These are phyloP conservation scores for Ophioninae sp. DNA, from an alignment of 2,888 invertebrate species.

Conservation along the genomic window DNA sequence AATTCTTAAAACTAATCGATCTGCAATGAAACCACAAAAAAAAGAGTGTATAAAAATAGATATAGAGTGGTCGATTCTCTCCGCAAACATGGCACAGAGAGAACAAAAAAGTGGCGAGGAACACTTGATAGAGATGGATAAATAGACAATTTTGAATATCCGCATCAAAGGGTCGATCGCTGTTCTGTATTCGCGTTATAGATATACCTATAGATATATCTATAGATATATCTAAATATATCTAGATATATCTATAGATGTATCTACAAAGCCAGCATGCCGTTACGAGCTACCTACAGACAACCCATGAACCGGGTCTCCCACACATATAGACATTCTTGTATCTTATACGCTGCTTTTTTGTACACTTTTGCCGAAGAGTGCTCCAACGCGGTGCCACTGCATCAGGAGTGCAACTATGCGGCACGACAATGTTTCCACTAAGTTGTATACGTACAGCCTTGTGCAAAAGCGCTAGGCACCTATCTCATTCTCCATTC, in stretches of 20 bases:
- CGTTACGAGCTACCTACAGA: slow-evolving; percentile 39
- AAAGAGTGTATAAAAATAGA: slow-evolving; percentile 23
- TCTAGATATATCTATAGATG: no score
- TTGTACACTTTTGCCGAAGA: slow-evolving; percentile 67
- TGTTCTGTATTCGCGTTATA: slow-evolving; percentile 20
- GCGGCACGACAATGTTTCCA: slow-evolving; percentile 3
- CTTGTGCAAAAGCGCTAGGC: neutral
- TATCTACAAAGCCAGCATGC: no score
- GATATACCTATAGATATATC: slow-evolving; percentile 1
- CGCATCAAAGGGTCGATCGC: slow-evolving; percentile 41
- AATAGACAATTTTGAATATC: slow-evolving; percentile 15
- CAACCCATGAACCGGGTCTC: slow-evolving; percentile 52
- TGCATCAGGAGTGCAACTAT: slow-evolving; percentile 28
- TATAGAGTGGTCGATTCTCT: slow-evolving; percentile 4
- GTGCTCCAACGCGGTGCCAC: slow-evolving; percentile 30
- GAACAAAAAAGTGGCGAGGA: neutral
- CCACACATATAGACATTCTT: slow-evolving; percentile 61
- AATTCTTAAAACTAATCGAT: slow-evolving; percentile 14
- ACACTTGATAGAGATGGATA: neutral
- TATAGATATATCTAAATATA: no score
- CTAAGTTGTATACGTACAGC: neutral
- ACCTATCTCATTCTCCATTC: no score
- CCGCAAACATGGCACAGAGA: neutral
- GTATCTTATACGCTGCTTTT: no score
- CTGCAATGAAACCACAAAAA: slow-evolving; percentile 9